Conservation (phyloP, 2,888 invertebrate genomes). For the Eretmocerus hayati region DNA sequence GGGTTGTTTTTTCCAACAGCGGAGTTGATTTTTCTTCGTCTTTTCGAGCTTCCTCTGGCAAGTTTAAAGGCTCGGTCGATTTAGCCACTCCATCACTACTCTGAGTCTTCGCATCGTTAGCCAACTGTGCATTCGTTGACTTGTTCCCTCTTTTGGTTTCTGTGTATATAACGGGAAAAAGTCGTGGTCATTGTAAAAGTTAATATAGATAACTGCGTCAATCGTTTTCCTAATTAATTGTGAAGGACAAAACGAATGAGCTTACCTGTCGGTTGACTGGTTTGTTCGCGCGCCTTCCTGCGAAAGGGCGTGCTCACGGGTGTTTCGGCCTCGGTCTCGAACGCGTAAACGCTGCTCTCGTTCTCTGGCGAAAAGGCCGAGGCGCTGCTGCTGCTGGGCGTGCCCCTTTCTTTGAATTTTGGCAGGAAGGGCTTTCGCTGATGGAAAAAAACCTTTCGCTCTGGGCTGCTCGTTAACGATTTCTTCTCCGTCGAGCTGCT, state of each 20-base stretch:
- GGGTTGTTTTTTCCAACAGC: conserved; percentile 18
- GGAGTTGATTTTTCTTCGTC: conserved; percentile 20
- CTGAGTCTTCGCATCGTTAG: conserved; percentile 9
- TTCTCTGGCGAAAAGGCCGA: conserved; percentile 63
- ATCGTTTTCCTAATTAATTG: not conserved
- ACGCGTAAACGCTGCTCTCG: conserved; percentile 66
- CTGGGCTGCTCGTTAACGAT: conserved; percentile 19
- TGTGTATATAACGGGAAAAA: no score
- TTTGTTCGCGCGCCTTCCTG: conserved; percentile 37
- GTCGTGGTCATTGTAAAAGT: no score
- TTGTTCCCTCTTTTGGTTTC: no score
- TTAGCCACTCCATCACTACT: conserved; percentile 13
- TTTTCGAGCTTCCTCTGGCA: conserved; percentile 21
- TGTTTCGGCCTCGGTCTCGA: conserved; percentile 60
- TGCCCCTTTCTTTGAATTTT: conserved; percentile 49
- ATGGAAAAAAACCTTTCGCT: conserved; percentile 40
- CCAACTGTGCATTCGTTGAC: not conserved
- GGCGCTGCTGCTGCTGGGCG: conserved; percentile 35
- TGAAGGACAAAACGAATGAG: not conserved
- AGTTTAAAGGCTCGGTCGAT: conserved; percentile 21
- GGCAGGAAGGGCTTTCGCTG: conserved; percentile 55
- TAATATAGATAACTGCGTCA: no score
- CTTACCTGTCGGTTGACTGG: conserved; percentile 7
- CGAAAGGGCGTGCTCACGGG: conserved; percentile 51
- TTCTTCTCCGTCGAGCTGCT: conserved; percentile 33